These are phyloP conservation scores for Drosophila fuyamai DNA, from an alignment of 1,140 invertebrate genomes.

Conservation along the genomic window DNA sequence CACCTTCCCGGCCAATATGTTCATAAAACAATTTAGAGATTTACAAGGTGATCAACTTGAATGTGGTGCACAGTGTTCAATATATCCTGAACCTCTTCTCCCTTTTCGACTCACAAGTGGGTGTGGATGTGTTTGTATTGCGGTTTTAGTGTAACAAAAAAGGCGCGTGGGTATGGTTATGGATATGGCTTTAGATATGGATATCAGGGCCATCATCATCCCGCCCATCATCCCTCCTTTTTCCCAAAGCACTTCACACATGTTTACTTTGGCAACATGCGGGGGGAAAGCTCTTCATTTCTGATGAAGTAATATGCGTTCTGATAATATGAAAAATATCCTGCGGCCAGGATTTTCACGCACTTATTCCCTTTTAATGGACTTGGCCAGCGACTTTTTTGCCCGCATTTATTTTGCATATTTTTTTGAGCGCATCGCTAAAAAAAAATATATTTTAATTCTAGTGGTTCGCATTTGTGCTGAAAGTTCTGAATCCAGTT, in stretches of 20 bases:
- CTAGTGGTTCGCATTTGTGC: neutral
- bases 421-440: constrained; percentile 26
- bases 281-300: constrained; percentile 60
- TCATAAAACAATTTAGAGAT: constrained; percentile 83
- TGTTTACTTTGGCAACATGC: constrained; percentile 67
- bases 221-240: constrained; percentile 46
- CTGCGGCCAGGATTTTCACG: constrained; percentile 76
- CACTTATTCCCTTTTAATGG: constrained; percentile 83
- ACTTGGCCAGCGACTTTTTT: constrained; percentile 46
- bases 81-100: neutral
- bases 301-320: constrained; percentile 78
- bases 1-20: constrained; percentile 76
- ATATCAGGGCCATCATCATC: constrained; percentile 23
- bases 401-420: constrained; percentile 26
- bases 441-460: constrained; percentile 20
- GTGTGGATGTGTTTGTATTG: constrained; percentile 40
- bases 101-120: constrained; percentile 1
- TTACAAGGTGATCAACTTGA: constrained; percentile 76
- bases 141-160: constrained; percentile 47
- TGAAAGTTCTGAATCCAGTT: constrained; percentile 5
- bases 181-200: constrained; percentile 11
- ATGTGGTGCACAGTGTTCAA: constrained; percentile 47
- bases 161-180: constrained; percentile 54
- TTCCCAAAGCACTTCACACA: constrained; percentile 44
- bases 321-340: constrained; percentile 80